phyloP scores from a whole-genome alignment of 64 coral and sea anemone species.

The Dendrophyllia cribrosa region DNA sequence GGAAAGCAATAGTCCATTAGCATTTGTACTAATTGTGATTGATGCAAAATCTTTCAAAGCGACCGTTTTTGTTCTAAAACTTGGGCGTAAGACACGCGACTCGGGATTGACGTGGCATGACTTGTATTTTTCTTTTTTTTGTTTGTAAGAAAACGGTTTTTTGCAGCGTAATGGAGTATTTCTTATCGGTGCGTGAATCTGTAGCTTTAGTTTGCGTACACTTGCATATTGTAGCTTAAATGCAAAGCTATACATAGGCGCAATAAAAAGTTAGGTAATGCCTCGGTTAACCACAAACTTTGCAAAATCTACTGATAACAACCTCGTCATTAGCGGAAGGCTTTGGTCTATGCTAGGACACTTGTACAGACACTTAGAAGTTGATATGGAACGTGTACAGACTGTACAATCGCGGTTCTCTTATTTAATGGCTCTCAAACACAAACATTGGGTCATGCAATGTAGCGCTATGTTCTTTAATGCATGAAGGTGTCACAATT shows the following conservation, averaged over 20 bases:
- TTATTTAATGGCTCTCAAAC: not conserved
- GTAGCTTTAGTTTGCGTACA: not conserved
- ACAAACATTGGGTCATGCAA: not conserved
- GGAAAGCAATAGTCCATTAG: not conserved
- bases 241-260: not conserved
- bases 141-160: not conserved
- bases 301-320: not conserved
- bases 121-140: not conserved
- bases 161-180: not conserved
- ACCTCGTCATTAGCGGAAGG: not conserved
- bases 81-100: not conserved
- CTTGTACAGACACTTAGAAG: not conserved
- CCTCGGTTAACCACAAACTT: too few species aligned
- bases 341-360: not conserved
- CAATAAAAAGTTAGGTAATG: too few species aligned
- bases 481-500: not conserved
- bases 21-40: not conserved
- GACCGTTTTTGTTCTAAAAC: not conserved
- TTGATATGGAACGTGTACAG: too few species aligned
- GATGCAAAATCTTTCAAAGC: not conserved
- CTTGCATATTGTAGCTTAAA: not conserved
- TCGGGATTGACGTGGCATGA: not conserved
- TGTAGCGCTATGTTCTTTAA: not conserved
- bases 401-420: too few species aligned
- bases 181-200: slow-evolving; percentile 11